Evolutionary conservation across 2,113 vertebrate genomes (phyloP).

Genomic region (Lepisosteus oculatus): DNA sequence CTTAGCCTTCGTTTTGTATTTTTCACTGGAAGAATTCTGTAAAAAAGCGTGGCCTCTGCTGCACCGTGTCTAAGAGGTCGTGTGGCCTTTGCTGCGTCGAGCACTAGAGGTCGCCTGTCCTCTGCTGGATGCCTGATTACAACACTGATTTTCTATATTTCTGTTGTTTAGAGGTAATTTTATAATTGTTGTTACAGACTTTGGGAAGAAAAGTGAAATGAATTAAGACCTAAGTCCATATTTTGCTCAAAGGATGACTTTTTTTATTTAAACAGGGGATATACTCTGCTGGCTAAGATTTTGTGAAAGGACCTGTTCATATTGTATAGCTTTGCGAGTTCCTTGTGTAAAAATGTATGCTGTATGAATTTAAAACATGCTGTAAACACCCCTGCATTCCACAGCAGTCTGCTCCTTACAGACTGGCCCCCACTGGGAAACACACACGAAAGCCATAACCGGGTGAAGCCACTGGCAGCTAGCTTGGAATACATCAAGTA

Average conservation of each 20-base stretch:
- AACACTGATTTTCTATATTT: background rate
- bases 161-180: background rate
- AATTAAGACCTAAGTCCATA: background rate
- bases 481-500: too few species aligned
- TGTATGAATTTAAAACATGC: too few species aligned
- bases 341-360: too few species aligned
- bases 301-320: background rate
- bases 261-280: background rate
- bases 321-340: background rate
- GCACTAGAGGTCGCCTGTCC: too few species aligned
- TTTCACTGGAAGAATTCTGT: conserved; percentile 6
- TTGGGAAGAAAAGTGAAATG: background rate
- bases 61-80: too few species aligned
- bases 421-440: too few species aligned
- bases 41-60: background rate
- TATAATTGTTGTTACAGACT: background rate
- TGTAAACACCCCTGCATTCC: too few species aligned
- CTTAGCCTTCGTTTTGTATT: conserved; percentile 15
- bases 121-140: background rate
- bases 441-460: too few species aligned
- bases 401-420: too few species aligned
- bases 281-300: background rate
- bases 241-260: conserved; percentile 21
- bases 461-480: too few species aligned
- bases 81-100: too few species aligned